Evolutionary conservation across 2,113 vertebrate species (phyloP).

Genomic region (Mirza zaza): DNA sequence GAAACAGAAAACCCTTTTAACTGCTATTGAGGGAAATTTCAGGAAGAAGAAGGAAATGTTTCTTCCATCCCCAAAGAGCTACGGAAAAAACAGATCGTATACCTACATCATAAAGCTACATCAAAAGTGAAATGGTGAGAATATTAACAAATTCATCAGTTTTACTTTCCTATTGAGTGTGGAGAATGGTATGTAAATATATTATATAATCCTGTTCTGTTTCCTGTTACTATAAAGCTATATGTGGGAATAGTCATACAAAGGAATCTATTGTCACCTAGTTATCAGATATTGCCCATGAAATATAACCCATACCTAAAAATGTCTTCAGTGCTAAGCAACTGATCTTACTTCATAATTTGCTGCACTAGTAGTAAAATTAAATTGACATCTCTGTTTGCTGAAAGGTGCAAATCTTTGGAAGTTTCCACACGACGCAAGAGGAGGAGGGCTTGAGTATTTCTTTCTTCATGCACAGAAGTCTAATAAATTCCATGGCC

Average conservation of each 20-base stretch:
- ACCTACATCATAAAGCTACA: not conserved
- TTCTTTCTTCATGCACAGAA: not conserved
- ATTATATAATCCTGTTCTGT: not conserved
- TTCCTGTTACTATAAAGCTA: not conserved
- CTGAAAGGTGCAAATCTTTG: not conserved
- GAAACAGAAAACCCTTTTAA: constrained; percentile 8
- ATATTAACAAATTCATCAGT: not conserved
- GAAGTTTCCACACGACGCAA: not conserved
- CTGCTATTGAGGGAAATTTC: constrained; percentile 3
- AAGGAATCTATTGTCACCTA: not conserved
- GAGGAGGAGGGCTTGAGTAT: not conserved
- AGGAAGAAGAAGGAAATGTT: not conserved
- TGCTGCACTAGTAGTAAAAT: not conserved
- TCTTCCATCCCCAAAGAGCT: not conserved
- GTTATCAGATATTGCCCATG: not conserved
- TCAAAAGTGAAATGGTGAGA: not conserved
- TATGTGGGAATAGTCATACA: not conserved
- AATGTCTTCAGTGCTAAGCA: not conserved
- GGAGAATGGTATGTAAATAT: not conserved
- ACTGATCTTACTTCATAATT: not conserved
- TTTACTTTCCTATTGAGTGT: not conserved
- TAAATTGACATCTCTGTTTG: not conserved
- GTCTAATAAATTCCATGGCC: not conserved
- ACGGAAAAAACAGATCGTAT: not conserved
- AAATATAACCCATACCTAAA: not conserved